phyloP scores from a whole-genome alignment of 2,797 vertebrate genomes.

The Nothura maculosa region DNA sequence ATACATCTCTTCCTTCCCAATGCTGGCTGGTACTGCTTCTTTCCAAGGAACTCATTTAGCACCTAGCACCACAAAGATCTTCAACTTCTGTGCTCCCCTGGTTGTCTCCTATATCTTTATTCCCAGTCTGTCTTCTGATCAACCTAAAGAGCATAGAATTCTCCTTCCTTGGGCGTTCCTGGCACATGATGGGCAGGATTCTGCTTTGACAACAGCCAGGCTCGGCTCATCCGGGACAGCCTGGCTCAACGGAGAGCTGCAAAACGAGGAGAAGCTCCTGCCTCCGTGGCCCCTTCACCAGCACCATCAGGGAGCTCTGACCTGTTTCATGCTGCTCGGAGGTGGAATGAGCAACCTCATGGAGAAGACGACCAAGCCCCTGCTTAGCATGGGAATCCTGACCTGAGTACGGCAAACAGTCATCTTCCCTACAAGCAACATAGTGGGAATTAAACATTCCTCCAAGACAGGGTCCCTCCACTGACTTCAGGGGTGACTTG shows the following conservation, averaged over 20 bases:
- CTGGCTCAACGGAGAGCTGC: accelerated
- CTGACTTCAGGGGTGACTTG: neutral
- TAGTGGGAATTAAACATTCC: neutral
- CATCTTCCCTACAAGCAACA: neutral
- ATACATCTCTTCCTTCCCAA: neutral
- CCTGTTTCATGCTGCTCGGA: neutral
- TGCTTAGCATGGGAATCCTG: neutral
- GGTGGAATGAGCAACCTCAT: neutral
- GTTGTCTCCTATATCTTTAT: neutral
- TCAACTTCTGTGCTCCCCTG: accelerated
- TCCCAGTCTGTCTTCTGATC: neutral
- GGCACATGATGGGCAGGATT: neutral
- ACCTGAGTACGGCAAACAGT: neutral
- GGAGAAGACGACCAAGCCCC: neutral
- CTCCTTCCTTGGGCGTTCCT: neutral
- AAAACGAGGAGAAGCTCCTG: neutral
- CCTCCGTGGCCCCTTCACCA: neutral
- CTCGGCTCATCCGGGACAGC: accelerated
- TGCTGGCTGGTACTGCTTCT: neutral
- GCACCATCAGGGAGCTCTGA: accelerated
- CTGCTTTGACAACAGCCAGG: neutral
- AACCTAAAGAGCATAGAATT: neutral
- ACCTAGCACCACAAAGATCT: accelerated
- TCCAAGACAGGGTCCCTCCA: neutral
- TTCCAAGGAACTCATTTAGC: neutral